A percentile compares a stretch with the other conserved stretches of the same genome.
Conservation (phyloP, 2,113 vertebrate species). For the Eclectus roratus region DNA sequence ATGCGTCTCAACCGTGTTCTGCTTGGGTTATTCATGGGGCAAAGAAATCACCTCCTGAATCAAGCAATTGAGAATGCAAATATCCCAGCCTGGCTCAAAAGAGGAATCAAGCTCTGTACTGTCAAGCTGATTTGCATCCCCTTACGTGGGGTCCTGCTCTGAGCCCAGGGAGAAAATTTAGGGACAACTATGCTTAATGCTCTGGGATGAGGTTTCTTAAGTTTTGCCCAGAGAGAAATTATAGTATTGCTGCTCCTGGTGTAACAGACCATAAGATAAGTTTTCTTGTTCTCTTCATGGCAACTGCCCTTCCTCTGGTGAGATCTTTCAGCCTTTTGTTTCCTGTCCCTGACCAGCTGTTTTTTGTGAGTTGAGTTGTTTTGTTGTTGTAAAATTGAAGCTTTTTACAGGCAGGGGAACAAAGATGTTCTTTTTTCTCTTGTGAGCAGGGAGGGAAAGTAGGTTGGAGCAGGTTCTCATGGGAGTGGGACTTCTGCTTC, state of each 20-base stretch:
- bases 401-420: conserved; percentile 41
- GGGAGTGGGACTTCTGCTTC: conserved; percentile 28
- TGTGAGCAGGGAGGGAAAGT: conserved; percentile 45
- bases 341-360: conserved; percentile 35
- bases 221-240: conserved; percentile 1
- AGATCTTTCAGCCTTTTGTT: conserved; percentile 55
- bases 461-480: conserved; percentile 23
- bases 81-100: conserved; percentile 37
- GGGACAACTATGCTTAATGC: background rate
- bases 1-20: background rate
- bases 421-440: conserved; percentile 54
- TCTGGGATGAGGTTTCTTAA: background rate
- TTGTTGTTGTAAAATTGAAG: conserved; percentile 51
- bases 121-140: conserved; percentile 42
- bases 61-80: conserved; percentile 61
- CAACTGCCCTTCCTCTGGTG: background rate
- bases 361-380: conserved; percentile 47
- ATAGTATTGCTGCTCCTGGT: background rate
- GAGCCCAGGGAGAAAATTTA: background rate
- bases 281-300: background rate
- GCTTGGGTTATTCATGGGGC: conserved; percentile 42
- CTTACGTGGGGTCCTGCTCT: background rate
- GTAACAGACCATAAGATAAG: background rate
- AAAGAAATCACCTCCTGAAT: conserved; percentile 60
- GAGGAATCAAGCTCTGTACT: background rate